Evolutionary conservation across 2,113 vertebrate genomes (phyloP), one percentile per base, ranked within the genome.

Genomic region (Ameiurus melas): DNA sequence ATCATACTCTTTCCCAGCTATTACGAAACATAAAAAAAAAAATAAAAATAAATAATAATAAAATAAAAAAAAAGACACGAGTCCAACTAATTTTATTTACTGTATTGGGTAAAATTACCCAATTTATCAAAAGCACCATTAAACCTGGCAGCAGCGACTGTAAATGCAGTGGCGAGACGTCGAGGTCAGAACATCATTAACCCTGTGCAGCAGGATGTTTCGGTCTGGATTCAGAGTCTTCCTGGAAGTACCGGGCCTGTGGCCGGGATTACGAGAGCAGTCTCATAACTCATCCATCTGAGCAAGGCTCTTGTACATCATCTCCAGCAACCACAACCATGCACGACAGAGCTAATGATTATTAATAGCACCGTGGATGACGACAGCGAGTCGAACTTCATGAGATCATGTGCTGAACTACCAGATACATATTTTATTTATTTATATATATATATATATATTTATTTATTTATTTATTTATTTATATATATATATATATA

Each of bases 121-220:
- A 22, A 36, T 62, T 14, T 83, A 43, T 43, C 30, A 62, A 43
- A 83, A 43, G 20, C n/a, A 33, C 4, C 22, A 39, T 64, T 64
- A 83, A 64, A 62, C 58, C 36, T 83, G 81, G 81, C 81, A 83
- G 81, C 22, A 43, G 58, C 9, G 81, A 83, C 58, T 43, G 12
- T 83, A 83, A 83, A 83, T 20, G 10, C 81, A 39, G 13, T 1
- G 0, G 78, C 7, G 16, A 57, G 53, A 33, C 78, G 0, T 19
- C 9, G 19, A 82, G 80, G 80, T 60, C 81, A 17, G 81, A 7
- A 43, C 81, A 51, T 64, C 58, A 47, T 64, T 64, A 83, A 83
- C 82, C 36, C 57, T 43, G 58, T 64, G 58, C 17, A 17, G 58
- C 33, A 64, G 81, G 36, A 83, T 43, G 58, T 43, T 64, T 14